Percentiles rank a stretch among this genome's conserved stretches.
These are phyloP conservation scores for Leptinotarsa rubiginosa DNA, from an alignment of 2,888 invertebrate species.

Conservation along the genomic window DNA sequence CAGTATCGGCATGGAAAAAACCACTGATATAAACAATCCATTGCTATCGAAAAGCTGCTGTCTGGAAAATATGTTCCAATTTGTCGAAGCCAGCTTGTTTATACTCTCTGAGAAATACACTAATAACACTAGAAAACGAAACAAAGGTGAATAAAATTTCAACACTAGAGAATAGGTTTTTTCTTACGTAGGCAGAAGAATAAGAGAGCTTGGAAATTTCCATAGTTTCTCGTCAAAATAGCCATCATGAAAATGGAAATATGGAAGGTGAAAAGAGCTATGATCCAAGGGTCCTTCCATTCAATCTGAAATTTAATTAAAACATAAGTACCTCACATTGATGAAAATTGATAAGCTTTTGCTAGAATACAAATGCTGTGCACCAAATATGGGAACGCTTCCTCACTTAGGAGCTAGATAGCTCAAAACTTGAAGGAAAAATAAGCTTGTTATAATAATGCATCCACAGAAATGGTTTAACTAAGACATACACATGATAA, in stretches of 20 bases:
- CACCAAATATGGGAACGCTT: too few relatives aligned
- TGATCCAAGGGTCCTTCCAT: constrained; percentile 90
- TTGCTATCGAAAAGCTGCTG: constrained; percentile 96
- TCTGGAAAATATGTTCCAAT: constrained; percentile 89
- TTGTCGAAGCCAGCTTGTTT: constrained; percentile 87
- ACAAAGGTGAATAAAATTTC: neutral
- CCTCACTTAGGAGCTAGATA: too few relatives aligned
- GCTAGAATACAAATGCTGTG: too few relatives aligned
- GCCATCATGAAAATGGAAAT: constrained; percentile 82
- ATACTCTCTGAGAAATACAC: constrained; percentile 93
- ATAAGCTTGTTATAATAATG: too few relatives aligned
- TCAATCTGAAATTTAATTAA: constrained; percentile 77
- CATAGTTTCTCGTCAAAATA: constrained; percentile 84
- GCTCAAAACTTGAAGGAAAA: too few relatives aligned
- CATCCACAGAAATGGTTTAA: too few relatives aligned
- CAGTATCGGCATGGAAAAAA: constrained; percentile 92
- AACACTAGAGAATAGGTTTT: neutral
- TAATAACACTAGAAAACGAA: constrained; percentile 76
- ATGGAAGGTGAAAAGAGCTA: constrained; percentile 81
- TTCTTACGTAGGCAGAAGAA: constrained; percentile 85
- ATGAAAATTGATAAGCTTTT: too few relatives aligned
- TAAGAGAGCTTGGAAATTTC: constrained; percentile 86
- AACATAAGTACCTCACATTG: neutral
- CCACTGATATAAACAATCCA: constrained; percentile 92
- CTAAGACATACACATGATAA: too few relatives aligned